Evolutionary conservation across 2,113 vertebrate species (phyloP).

Genomic region (Galbula dea): DNA sequence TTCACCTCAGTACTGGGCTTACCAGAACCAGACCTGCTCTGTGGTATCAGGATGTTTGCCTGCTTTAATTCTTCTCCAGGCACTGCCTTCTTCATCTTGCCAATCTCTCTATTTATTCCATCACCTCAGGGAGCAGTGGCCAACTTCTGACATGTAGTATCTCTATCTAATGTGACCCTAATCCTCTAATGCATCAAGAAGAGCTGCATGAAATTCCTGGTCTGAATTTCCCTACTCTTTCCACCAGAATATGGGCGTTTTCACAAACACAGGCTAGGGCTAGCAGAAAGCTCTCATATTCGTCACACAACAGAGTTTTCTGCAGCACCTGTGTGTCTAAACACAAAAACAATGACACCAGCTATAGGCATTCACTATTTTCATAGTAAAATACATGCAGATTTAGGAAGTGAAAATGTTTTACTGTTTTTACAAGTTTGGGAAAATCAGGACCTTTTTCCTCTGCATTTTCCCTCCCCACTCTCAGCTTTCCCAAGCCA

Average conservation of each 20-base stretch:
- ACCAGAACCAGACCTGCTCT: not conserved
- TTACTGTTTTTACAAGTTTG: not conserved
- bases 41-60: not conserved
- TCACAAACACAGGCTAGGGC: not conserved
- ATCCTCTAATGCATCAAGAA: rapidly evolving
- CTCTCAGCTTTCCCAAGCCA: not conserved
- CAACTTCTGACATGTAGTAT: rapidly evolving
- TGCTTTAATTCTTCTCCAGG: not conserved
- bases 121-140: rapidly evolving
- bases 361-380: not conserved
- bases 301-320: not conserved
- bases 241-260: not conserved
- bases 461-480: not conserved
- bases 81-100: not conserved
- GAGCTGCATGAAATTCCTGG: rapidly evolving
- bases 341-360: not conserved
- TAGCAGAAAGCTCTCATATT: not conserved
- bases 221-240: not conserved
- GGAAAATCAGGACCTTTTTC: not conserved
- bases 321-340: not conserved
- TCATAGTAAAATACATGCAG: not conserved
- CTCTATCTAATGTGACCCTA: not conserved
- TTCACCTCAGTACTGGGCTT: not conserved
- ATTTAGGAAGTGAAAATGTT: not conserved
- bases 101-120: not conserved